phyloP scores from a whole-genome alignment of 2,797 vertebrate genomes.

The Mormyrus proboscirostris region DNA sequence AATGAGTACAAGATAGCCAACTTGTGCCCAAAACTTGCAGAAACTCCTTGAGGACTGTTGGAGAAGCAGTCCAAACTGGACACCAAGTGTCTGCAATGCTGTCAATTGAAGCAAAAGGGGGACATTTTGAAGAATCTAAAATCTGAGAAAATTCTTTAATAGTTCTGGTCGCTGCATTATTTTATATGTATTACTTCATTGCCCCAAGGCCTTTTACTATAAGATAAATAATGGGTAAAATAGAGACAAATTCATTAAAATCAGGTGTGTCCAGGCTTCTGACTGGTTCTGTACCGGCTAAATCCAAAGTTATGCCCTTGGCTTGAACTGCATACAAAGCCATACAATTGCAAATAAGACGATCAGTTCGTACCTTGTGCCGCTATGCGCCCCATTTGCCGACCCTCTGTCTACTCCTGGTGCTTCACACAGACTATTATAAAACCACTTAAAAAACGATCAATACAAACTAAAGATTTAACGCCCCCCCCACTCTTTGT shows the following conservation, averaged over 20 bases:
- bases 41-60: background rate
- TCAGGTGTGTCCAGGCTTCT: background rate
- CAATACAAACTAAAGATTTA: background rate
- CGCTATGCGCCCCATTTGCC: background rate
- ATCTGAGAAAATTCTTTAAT: background rate
- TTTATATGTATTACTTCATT: background rate
- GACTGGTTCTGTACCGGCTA: background rate
- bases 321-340: background rate
- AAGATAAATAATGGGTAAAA: background rate
- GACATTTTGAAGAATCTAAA: background rate
- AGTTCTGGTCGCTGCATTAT: background rate
- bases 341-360: background rate
- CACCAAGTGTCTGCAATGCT: background rate
- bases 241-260: background rate
- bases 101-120: background rate
- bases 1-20: background rate
- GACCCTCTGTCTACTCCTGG: background rate
- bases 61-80: background rate
- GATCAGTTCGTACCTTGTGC: background rate
- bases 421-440: background rate
- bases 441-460: background rate
- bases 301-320: background rate
- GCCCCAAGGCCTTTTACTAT: background rate
- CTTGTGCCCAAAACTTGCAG: background rate
- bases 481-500: background rate